Conservation (phyloP, 2,888 invertebrate genomes). For the Yponomeuta plumbellus region DNA sequence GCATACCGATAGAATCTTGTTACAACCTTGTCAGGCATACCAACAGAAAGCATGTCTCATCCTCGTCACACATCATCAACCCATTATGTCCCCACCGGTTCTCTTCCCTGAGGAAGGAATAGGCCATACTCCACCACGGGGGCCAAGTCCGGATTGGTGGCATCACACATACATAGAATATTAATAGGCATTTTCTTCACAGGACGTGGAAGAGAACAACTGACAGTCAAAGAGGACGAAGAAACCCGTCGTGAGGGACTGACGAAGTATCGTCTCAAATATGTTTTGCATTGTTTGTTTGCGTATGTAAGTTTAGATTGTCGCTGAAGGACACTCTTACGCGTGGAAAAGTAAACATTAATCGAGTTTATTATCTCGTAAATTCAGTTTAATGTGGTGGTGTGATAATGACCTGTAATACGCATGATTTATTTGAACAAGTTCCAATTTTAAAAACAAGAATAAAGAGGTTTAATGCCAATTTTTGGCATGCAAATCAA, state of each 20-base stretch:
- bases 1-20: conserved; percentile 1
- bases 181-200: conserved; percentile 27
- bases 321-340: neutral
- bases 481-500: no score
- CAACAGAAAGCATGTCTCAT: neutral
- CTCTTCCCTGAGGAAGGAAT: no score
- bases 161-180: no score
- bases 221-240: conserved; percentile 26
- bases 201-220: conserved; percentile 56
- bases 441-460: no score
- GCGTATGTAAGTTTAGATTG: neutral
- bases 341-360: neutral
- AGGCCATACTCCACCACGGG: no score
- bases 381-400: no score
- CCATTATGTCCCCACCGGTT: no score
- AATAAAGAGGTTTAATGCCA: no score
- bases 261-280: neutral
- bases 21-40: neutral
- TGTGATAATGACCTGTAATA: no score
- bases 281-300: neutral
- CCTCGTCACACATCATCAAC: neutral
- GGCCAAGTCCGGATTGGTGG: no score
- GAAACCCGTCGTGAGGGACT: conserved; percentile 5
- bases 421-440: no score
- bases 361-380: no score